Conservation (phyloP, 1,140 invertebrate genomes). For the Proctacanthus coquilletti region DNA sequence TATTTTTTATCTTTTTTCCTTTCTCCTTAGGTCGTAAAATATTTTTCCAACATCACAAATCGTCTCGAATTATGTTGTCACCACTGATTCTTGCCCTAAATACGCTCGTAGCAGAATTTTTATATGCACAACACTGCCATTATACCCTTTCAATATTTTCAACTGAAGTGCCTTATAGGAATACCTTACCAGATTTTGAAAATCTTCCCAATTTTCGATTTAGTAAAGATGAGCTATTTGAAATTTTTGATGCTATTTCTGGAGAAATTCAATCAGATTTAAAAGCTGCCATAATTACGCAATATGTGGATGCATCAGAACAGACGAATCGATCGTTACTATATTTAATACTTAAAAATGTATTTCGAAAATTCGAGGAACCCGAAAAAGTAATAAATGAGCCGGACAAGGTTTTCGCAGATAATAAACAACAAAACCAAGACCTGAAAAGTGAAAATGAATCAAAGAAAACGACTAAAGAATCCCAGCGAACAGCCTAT, state of each 20-base stretch:
- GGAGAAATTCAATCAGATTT: background rate
- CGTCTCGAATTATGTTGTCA: slow-evolving; percentile 9
- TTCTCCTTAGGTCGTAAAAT: no score
- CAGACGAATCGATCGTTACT: slow-evolving; percentile 12
- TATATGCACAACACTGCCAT: slow-evolving; percentile 23
- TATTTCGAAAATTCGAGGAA: slow-evolving; percentile 10
- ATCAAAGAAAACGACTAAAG: no score
- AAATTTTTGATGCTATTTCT: slow-evolving; percentile 11
- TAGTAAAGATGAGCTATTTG: slow-evolving; percentile 11
- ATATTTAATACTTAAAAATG: slow-evolving; percentile 10
- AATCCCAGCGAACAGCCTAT: no score
- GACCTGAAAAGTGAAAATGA: no score
- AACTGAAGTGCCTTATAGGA: slow-evolving; percentile 19
- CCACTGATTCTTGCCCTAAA: slow-evolving; percentile 17
- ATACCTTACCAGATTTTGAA: slow-evolving; percentile 18
- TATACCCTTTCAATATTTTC: slow-evolving; percentile 23
- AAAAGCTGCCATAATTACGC: no score
- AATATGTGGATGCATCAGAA: no score
- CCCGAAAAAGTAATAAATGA: background rate
- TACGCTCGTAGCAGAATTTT: slow-evolving; percentile 24
- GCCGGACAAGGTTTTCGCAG: no score
- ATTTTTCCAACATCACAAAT: slow-evolving; percentile 1
- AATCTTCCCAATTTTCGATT: slow-evolving; percentile 15
- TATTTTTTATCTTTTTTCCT: no score
- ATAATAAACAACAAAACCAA: no score